Evolutionary conservation across 2,888 invertebrate genomes (phyloP).

Genomic region (Stenchaetothrips biformis): DNA sequence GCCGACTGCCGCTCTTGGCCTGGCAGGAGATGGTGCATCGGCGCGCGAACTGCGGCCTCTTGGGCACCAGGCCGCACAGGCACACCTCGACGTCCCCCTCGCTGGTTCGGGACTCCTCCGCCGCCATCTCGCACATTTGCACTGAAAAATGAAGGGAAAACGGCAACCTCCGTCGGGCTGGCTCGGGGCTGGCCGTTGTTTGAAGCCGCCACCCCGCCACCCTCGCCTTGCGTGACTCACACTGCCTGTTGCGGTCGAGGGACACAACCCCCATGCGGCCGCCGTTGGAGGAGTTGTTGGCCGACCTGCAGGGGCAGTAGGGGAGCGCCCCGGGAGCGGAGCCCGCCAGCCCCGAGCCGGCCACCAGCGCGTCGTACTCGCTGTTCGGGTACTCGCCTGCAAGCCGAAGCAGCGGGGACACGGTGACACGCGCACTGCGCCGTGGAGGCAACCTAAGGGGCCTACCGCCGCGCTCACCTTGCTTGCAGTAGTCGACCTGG

Average conservation of each 20-base stretch:
- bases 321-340: constrained; percentile 6
- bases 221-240: too few relatives aligned
- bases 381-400: constrained; percentile 16
- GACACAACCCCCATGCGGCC: background rate
- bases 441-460: background rate
- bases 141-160: background rate
- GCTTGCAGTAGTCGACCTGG: background rate
- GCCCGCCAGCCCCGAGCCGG: constrained; percentile 6
- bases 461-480: background rate
- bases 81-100: constrained; percentile 12
- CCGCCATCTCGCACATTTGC: background rate
- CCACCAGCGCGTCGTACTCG: constrained; percentile 23
- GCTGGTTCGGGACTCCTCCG: background rate
- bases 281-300: background rate
- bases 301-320: constrained; percentile 18
- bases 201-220: background rate
- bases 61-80: background rate
- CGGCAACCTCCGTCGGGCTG: too few relatives aligned
- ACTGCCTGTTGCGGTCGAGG: constrained; percentile 13
- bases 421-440: background rate
- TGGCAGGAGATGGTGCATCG: background rate
- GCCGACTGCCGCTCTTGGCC: background rate
- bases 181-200: background rate
- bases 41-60: constrained; percentile 2
- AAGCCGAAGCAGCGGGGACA: background rate